A percentile compares a stretch with the other conserved stretches of the same genome.
Conservation (phyloP, 2,113 vertebrate species). For the Panurus biarmicus region DNA sequence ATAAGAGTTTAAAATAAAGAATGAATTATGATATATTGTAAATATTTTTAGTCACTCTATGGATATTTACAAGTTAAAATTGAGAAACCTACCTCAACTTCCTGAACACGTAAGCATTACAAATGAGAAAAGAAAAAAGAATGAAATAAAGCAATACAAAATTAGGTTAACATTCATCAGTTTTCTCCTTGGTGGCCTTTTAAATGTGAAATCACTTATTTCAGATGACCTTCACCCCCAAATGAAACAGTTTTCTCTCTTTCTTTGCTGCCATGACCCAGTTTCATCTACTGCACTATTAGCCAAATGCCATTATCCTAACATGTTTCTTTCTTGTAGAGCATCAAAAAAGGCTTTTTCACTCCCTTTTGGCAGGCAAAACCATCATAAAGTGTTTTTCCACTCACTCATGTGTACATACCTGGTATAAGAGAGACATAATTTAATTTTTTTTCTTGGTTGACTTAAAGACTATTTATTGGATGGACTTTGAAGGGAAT, state of each 20-base stretch:
- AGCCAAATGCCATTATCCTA: not conserved
- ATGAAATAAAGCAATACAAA: constrained; percentile 65
- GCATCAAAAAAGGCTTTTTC: not conserved
- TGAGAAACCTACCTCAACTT: constrained; percentile 77
- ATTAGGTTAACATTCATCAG: constrained; percentile 51
- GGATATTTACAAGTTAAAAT: constrained; percentile 62
- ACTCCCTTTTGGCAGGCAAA: not conserved
- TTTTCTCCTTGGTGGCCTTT: constrained; percentile 14
- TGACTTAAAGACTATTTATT: not conserved
- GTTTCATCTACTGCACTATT: not conserved
- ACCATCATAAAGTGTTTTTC: not conserved
- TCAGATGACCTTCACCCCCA: not conserved
- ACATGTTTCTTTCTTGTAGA: not conserved
- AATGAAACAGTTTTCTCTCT: not conserved
- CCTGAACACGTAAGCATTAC: constrained; percentile 74
- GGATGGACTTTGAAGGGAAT: not conserved
- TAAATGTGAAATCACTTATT: constrained; percentile 38
- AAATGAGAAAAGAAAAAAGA: constrained; percentile 70
- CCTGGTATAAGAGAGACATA: not conserved
- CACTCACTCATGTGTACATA: not conserved
- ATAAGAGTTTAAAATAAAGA: not conserved
- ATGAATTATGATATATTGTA: not conserved
- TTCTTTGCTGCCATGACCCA: not conserved
- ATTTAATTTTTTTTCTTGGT: not conserved
- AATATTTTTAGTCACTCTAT: not conserved